A percentile compares a stretch with the other conserved stretches of the same genome.
phyloP scores from a whole-genome alignment of 2,888 invertebrate species.

The Euclidia mi region DNA sequence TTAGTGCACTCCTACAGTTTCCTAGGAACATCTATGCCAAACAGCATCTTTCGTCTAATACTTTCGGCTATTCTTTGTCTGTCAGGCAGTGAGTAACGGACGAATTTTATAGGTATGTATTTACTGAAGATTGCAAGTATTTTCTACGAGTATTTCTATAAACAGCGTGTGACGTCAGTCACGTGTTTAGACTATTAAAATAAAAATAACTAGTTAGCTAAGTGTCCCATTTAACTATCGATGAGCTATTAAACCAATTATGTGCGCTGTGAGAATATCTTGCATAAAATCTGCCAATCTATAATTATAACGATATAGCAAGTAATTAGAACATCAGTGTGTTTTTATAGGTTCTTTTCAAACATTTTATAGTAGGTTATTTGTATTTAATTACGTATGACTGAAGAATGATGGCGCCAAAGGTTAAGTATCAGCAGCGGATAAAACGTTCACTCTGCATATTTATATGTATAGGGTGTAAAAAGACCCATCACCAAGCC shows the following conservation, averaged over 20 bases:
- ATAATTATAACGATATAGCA: not conserved
- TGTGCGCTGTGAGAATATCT: not conserved
- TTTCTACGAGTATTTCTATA: not conserved
- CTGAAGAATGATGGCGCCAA: not conserved
- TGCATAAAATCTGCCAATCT: not conserved
- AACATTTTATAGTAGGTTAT: not conserved
- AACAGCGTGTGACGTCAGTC: not conserved
- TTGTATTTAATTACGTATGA: not conserved
- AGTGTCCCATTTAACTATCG: not conserved
- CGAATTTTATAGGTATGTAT: too few species aligned
- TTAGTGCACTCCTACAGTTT: too few species aligned
- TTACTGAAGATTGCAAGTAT: too few species aligned
- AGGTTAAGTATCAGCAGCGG: not conserved
- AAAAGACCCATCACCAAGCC: too few species aligned
- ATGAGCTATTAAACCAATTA: constrained; percentile 5
- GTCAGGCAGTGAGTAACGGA: too few species aligned
- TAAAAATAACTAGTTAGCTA: too few species aligned
- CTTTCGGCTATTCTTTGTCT: too few species aligned
- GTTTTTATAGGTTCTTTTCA: not conserved
- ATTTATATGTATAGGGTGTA: too few species aligned
- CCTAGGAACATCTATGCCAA: too few species aligned
- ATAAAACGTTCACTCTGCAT: too few species aligned
- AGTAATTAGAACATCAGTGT: not conserved
- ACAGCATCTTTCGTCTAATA: too few species aligned
- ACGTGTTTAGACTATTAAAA: not conserved